phyloP scores from a whole-genome alignment of 2,797 vertebrate genomes.

The Natrix natrix region DNA sequence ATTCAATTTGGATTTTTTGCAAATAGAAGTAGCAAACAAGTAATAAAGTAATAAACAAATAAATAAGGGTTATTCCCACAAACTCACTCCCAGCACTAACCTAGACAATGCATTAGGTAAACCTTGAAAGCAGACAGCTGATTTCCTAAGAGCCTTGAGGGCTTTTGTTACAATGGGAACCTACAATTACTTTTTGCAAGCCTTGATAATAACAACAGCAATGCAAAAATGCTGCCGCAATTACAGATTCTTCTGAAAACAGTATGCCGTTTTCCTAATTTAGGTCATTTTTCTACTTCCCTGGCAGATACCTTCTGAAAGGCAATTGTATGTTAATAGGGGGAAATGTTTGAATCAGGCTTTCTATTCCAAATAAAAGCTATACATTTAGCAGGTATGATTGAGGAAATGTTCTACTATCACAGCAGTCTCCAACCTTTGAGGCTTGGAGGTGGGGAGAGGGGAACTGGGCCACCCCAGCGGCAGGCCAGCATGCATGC shows the following conservation, averaged over 20 bases:
- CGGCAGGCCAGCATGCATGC: fast-evolving
- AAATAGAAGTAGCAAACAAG: neutral
- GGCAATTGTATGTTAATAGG: neutral
- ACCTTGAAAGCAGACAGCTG: neutral
- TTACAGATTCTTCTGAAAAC: neutral
- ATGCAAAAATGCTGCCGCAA: neutral
- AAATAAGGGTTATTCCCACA: neutral
- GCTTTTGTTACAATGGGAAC: neutral
- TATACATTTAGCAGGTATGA: neutral
- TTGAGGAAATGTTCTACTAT: neutral
- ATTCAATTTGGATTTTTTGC: neutral
- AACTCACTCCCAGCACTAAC: neutral
- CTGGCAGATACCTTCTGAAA: neutral
- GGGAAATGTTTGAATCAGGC: neutral
- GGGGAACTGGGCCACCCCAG: neutral
- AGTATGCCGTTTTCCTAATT: neutral
- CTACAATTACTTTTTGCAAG: neutral
- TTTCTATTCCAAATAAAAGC: neutral
- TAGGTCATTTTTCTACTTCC: neutral
- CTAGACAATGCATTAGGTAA: neutral
- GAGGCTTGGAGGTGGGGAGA: neutral
- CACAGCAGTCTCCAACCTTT: neutral
- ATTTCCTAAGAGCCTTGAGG: neutral
- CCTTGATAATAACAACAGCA: neutral
- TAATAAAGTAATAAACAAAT: neutral